Conservation (phyloP, 2,113 vertebrate genomes). For the Propithecus coquereli region DNA sequence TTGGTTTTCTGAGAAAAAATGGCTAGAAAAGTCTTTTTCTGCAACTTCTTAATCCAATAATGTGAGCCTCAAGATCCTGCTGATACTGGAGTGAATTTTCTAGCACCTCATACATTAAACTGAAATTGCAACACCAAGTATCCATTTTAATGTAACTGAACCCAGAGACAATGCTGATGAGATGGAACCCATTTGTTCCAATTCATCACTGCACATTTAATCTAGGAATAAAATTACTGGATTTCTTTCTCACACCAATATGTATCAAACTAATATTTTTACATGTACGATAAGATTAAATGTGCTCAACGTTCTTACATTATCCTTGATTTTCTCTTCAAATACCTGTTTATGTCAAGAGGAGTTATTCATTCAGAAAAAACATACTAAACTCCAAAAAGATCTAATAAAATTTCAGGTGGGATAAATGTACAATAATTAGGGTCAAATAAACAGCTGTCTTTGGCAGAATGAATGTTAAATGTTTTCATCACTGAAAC, state of each 20-base stretch:
- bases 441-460: not conserved
- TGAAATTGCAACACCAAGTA: not conserved
- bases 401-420: not conserved
- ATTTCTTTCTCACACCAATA: not conserved
- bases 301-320: not conserved
- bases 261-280: not conserved
- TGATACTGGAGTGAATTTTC: not conserved
- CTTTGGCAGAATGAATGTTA: not conserved
- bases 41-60: not conserved
- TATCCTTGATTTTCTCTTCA: not conserved
- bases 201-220: not conserved
- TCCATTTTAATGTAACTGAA: not conserved
- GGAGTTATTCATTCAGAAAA: not conserved
- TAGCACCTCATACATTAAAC: not conserved
- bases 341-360: not conserved
- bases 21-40: not conserved
- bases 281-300: not conserved
- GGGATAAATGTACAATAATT: not conserved
- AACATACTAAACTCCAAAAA: not conserved
- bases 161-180: not conserved
- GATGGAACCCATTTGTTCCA: not conserved
- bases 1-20: slow-evolving; percentile 13
- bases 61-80: not conserved
- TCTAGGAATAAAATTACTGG: not conserved
- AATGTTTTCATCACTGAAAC: not conserved